Evolutionary conservation across 2,797 vertebrate species (phyloP).

Genomic region (Anisognathus igniventris): DNA sequence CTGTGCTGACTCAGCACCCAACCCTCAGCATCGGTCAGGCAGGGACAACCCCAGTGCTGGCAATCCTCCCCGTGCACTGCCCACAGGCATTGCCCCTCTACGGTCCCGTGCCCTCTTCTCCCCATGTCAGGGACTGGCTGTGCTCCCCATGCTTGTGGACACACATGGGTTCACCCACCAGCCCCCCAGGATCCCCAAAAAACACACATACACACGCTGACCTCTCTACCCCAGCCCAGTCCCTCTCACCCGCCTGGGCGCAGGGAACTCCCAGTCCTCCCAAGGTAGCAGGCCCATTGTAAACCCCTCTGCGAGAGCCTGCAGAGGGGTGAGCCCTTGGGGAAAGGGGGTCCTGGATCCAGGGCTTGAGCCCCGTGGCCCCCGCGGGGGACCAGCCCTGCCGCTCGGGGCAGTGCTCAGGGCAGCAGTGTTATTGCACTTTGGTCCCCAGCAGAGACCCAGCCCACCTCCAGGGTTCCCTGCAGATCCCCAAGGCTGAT

Average conservation of each 20-base stretch:
- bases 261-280: background rate
- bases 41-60: background rate
- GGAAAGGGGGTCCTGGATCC: background rate
- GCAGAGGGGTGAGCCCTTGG: background rate
- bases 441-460: background rate
- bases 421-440: slow-evolving; percentile 42
- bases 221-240: background rate
- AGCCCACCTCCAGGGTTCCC: background rate
- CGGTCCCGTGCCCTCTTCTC: background rate
- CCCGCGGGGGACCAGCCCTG: background rate
- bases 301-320: background rate
- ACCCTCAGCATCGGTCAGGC: background rate
- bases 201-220: background rate
- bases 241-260: accelerated
- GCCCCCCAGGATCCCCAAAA: background rate
- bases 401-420: background rate
- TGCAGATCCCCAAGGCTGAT: background rate
- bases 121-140: background rate
- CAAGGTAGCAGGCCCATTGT: background rate
- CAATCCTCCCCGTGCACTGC: background rate
- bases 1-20: background rate
- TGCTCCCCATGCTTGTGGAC: background rate
- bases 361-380: background rate
- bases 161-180: background rate
- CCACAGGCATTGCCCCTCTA: background rate